Base-by-base conservation (phyloP, 2,888 invertebrate genomes). In the Rhyacophila evoluta region DNA sequence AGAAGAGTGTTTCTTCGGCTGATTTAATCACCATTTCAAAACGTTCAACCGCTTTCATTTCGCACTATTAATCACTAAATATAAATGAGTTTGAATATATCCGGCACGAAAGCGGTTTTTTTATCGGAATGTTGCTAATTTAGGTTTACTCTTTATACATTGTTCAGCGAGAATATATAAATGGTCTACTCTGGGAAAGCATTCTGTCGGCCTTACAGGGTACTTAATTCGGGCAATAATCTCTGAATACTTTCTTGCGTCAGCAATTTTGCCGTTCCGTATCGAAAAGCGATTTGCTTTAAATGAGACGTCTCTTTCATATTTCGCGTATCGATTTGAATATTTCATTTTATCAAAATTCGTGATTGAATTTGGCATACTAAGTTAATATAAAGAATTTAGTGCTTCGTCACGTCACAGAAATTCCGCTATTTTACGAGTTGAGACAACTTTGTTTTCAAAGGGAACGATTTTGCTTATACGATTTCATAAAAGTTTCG, bases 261-360 rank as follows among this genome's bases (percentile, higher is more conserved):
- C 55, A 55, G 55, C 55, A 55, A 55, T 55, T 55, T 55, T 25
- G 19, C 55, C 55, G 55, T 55, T 55, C 10, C 55, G 25, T 55
- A 55, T 55, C 55, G 55, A 55, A 55, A 55, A 55, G 55, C 55
- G 55, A 55, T 55, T 55, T 55, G 15, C 55, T 19, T 55, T 55
- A 55, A 55, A 55, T 55, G 19, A 55, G 55, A 19, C 55, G 55
- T 55, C 55, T 55, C 19, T 19, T 19, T 41, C 55, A 55, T 55
- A 55, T 55, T 55, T 19, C 55, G 55, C 55, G 55, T 55, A 55
- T 55, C 55, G 55, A 55, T 55, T 55, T 55, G 55, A 55, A 55
- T 55, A 55, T 55, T 55, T 55, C 55, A 55, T 55, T 55, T 55
- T 55, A 55, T 55, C 25, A 55, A 25, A 55, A 55, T 55, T 55